Percentiles rank a stretch among this genome's conserved stretches.
phyloP scores from a whole-genome alignment of 2,888 invertebrate species.

The Drosophila nr. perissopoda region DNA sequence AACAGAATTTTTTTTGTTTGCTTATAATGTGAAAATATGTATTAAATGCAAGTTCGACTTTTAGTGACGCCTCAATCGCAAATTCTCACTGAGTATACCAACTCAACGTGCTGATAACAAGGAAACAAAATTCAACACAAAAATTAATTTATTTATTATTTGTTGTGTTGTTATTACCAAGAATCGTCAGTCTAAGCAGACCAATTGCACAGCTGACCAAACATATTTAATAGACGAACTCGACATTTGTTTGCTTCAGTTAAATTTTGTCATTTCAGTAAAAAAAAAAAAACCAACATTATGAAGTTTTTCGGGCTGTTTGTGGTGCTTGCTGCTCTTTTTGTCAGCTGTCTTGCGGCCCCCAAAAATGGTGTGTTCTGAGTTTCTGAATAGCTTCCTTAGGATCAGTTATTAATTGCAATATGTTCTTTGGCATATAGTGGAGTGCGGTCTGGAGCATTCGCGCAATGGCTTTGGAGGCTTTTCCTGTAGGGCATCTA shows the following conservation, averaged over 20 bases:
- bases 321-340: conserved; percentile 1
- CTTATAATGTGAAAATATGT: neutral
- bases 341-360: neutral
- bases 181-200: neutral
- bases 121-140: neutral
- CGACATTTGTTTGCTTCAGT: neutral
- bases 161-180: neutral
- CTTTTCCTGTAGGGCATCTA: conserved; percentile 49
- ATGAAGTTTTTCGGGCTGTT: conserved; percentile 13
- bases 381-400: neutral
- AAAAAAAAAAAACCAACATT: neutral
- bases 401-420: neutral
- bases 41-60: neutral
- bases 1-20: neutral
- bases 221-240: neutral
- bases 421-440: conserved; percentile 34
- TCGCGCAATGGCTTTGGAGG: conserved; percentile 37
- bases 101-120: neutral
- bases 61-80: neutral
- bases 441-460: conserved; percentile 54
- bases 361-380: conserved; percentile 27
- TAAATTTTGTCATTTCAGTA: neutral
- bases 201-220: neutral
- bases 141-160: neutral
- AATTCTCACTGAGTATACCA: neutral